Evolutionary conservation across 2,888 invertebrate species (phyloP).

Genomic region (Amphipoea oculea): DNA sequence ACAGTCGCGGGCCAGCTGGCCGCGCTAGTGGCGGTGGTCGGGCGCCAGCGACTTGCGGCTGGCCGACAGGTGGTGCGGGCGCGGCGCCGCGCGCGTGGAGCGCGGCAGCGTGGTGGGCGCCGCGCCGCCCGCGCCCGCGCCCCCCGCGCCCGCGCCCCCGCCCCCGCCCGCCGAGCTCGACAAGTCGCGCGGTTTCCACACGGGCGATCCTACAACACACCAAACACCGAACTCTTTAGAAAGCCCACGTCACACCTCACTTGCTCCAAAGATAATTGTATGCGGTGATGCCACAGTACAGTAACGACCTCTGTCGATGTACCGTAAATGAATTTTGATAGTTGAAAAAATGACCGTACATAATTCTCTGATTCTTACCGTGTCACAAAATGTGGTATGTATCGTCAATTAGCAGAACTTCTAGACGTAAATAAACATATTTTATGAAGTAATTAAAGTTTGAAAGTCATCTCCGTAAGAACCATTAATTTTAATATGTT

Average conservation of each 20-base stretch:
- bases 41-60: conserved; percentile 87
- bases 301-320: conserved; percentile 30
- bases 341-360: conserved; percentile 3
- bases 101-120: conserved; percentile 88
- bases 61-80: conserved; percentile 84
- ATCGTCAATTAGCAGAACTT: conserved; percentile 16
- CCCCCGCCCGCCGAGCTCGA: conserved; percentile 89
- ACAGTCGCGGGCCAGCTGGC: conserved; percentile 24
- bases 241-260: conserved; percentile 55
- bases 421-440: conserved; percentile 2
- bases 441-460: conserved; percentile 14
- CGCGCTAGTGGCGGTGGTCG: conserved; percentile 71
- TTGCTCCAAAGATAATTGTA: conserved; percentile 39
- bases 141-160: conserved; percentile 69
- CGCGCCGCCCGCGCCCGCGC: conserved; percentile 86
- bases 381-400: conserved; percentile 15
- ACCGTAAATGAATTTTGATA: conserved; percentile 24
- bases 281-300: conserved; percentile 54
- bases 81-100: conserved; percentile 89
- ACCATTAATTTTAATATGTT: conserved; percentile 2
- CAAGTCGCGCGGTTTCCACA: conserved; percentile 99
- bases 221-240: conserved; percentile 91
- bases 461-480: conserved; percentile 14
- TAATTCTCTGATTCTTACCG: conserved; percentile 27
- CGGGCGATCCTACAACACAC: conserved; percentile 98